Conservation (phyloP, 64 coral and sea anemone genomes). For the Platygyra sinensis region DNA sequence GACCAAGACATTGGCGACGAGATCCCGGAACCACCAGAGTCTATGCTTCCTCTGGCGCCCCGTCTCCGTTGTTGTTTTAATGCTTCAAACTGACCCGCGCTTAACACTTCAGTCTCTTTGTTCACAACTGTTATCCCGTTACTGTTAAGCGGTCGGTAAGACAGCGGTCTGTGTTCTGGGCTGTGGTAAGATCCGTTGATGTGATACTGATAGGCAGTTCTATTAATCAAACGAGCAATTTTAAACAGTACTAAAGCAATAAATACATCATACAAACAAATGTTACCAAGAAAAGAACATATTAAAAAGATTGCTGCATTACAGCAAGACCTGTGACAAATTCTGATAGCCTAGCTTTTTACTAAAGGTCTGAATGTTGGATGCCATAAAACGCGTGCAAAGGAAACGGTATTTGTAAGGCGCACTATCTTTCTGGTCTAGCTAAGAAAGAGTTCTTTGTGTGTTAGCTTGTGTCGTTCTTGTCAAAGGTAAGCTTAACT, state of each 20-base stretch:
- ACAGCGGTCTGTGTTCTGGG: neutral
- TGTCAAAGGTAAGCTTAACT: too few relatives aligned
- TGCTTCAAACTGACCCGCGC: constrained; percentile 9
- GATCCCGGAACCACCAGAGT: constrained; percentile 29
- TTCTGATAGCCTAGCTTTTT: too few relatives aligned
- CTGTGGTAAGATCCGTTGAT: neutral
- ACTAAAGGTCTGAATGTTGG: too few relatives aligned
- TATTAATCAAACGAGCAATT: neutral
- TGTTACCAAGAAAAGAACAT: too few relatives aligned
- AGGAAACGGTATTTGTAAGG: too few relatives aligned
- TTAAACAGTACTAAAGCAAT: neutral
- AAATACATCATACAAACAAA: too few relatives aligned
- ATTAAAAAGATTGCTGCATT: too few relatives aligned
- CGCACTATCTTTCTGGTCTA: too few relatives aligned
- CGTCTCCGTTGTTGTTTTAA: neutral
- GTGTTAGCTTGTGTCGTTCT: too few relatives aligned
- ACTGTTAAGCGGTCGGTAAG: neutral
- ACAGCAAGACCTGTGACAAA: too few relatives aligned
- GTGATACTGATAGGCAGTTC: constrained; percentile 13
- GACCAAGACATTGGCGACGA: constrained; percentile 40
- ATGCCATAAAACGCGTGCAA: too few relatives aligned
- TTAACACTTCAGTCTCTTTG: constrained; percentile 19
- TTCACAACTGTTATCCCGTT: constrained; percentile 1
- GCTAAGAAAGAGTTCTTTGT: too few relatives aligned
- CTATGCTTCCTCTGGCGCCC: constrained; percentile 13